Percentiles rank a stretch among this genome's conserved stretches.
Evolutionary conservation across 2,797 vertebrate genomes (phyloP).

Genomic region (Gobio occitaniae): DNA sequence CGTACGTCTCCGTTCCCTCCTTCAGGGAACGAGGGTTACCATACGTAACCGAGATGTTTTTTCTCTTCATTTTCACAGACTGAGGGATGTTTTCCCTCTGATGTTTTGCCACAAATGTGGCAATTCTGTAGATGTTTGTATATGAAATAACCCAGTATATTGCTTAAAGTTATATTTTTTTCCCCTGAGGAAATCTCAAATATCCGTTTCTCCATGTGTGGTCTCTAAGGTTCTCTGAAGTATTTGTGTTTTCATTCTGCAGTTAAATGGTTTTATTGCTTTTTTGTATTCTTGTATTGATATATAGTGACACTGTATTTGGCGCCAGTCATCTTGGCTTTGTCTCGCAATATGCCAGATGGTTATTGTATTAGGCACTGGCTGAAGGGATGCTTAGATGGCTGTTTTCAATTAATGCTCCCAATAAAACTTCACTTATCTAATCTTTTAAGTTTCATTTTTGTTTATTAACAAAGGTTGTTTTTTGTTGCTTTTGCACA

Average conservation of each 20-base stretch:
- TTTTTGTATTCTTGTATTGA: conserved; percentile 81
- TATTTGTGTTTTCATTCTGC: conserved; percentile 62
- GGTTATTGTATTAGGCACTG: conserved; percentile 81
- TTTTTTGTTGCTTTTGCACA: conserved; percentile 80
- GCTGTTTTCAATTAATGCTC: conserved; percentile 73
- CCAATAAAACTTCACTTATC: conserved; percentile 58
- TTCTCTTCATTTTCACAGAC: not conserved
- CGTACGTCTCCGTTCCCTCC: too few relatives aligned
- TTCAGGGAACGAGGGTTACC: too few relatives aligned
- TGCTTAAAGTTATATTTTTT: conserved; percentile 7
- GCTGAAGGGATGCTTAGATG: conserved; percentile 73
- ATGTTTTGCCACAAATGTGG: not conserved
- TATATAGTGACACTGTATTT: conserved; percentile 84
- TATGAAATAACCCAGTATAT: not conserved
- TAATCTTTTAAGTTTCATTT: conserved; percentile 64
- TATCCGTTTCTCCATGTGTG: conserved; percentile 31
- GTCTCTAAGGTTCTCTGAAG: conserved; percentile 35
- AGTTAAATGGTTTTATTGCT: conserved; percentile 80
- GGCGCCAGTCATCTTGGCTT: conserved; percentile 79
- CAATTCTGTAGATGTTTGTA: conserved; percentile 14
- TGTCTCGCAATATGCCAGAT: conserved; percentile 75
- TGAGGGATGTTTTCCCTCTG: not conserved
- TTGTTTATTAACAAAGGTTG: conserved; percentile 57
- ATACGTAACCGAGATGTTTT: too few relatives aligned
- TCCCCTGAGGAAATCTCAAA: conserved; percentile 25